Conservation (phyloP, 2,888 invertebrate species). For the Drosophila neotestacea region DNA sequence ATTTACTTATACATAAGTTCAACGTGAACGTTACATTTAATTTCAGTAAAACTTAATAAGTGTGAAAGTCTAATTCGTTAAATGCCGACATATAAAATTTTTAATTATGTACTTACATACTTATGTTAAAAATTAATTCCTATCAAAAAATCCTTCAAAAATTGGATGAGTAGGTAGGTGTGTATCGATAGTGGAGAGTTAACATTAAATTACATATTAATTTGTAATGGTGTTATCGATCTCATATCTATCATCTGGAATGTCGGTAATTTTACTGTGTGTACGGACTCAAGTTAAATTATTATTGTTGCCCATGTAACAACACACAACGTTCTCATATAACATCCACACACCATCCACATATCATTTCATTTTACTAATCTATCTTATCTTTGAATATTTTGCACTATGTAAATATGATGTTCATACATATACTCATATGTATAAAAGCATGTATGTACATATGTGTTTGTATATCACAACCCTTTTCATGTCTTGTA, state of each 20-base stretch:
- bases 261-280: conserved; percentile 6
- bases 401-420: neutral
- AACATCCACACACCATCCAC: neutral
- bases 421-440: neutral
- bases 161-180: neutral
- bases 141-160: no score
- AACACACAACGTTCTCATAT: conserved; percentile 25
- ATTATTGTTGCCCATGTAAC: conserved; percentile 26
- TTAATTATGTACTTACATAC: neutral
- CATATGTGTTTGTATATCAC: neutral
- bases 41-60: no score
- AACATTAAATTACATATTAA: neutral
- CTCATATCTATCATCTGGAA: neutral
- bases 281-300: conserved; percentile 20
- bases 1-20: no score
- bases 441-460: neutral
- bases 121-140: no score
- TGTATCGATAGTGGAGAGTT: neutral
- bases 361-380: neutral
- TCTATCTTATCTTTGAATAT: no score
- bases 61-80: no score
- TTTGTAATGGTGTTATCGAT: neutral
- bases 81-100: neutral
- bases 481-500: neutral
- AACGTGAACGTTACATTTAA: no score